A percentile compares a stretch with the other conserved stretches of the same genome.
These are phyloP conservation scores for Myrmecobius fasciatus DNA, from an alignment of 2,113 vertebrate genomes.

Conservation along the genomic window DNA sequence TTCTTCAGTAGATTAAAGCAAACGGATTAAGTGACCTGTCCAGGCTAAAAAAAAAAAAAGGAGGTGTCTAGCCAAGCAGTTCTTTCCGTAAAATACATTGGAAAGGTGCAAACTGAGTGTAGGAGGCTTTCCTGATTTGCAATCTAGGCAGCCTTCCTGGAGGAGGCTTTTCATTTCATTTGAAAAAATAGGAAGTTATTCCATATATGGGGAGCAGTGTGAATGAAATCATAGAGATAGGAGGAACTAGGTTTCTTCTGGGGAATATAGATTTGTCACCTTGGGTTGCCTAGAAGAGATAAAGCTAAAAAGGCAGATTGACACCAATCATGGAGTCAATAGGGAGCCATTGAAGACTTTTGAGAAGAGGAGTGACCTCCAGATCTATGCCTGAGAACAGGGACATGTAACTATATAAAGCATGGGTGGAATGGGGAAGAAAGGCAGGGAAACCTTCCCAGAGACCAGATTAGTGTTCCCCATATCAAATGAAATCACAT, in stretches of 20 bases:
- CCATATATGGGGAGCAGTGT: fast-evolving
- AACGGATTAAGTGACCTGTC: not conserved
- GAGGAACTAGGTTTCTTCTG: not conserved
- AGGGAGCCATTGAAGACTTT: not conserved
- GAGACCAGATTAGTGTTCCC: not conserved
- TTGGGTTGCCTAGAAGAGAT: not conserved
- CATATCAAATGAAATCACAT: not conserved
- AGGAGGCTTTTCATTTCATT: not conserved
- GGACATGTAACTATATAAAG: not conserved
- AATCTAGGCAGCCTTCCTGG: not conserved
- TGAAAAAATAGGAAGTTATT: not conserved
- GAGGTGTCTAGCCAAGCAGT: too few relatives aligned
- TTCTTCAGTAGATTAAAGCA: not conserved
- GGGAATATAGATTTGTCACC: not conserved
- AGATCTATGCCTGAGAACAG: not conserved
- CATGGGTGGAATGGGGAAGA: not conserved
- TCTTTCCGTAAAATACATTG: not conserved
- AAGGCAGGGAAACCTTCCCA: not conserved
- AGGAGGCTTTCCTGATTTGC: not conserved
- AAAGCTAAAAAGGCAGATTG: not conserved
- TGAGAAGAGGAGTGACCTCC: not conserved
- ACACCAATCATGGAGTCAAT: not conserved
- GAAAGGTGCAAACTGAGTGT: not conserved
- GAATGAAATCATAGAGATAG: not conserved
- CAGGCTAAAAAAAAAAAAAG: not conserved